Evolutionary conservation across 1,140 invertebrate genomes (phyloP).

Genomic region (Philotrypesis tridentata): DNA sequence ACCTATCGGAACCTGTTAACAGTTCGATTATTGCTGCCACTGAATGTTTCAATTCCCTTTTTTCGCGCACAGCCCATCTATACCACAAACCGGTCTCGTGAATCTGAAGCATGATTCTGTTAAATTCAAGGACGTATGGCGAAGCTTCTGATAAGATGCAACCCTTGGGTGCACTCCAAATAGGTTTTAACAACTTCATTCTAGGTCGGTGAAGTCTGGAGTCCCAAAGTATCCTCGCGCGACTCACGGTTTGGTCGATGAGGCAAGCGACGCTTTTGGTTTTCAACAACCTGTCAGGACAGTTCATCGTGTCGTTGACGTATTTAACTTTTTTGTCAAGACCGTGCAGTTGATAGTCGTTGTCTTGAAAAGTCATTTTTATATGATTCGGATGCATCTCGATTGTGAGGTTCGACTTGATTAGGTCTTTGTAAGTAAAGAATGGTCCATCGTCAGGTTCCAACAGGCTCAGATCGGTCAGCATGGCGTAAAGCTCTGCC

Average conservation of each 20-base stretch:
- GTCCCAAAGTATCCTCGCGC: not conserved
- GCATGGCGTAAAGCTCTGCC: not conserved
- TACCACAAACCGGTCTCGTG: not conserved
- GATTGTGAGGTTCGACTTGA: not conserved
- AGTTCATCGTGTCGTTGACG: not conserved
- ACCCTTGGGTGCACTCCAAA: constrained; percentile 27
- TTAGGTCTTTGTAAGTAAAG: not conserved
- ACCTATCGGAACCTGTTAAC: not conserved
- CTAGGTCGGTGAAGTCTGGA: not conserved
- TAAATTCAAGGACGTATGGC: constrained; percentile 5
- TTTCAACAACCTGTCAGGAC: not conserved
- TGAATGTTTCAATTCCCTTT: not conserved
- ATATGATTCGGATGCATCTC: not conserved
- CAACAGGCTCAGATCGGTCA: not conserved
- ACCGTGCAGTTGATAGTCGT: not conserved
- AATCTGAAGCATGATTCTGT: not conserved
- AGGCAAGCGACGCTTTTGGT: constrained; percentile 6
- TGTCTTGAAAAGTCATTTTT: constrained; percentile 7
- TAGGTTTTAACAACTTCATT: constrained; percentile 16
- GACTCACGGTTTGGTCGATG: not conserved
- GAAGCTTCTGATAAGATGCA: constrained; percentile 2
- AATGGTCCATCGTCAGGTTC: not conserved
- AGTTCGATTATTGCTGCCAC: not conserved
- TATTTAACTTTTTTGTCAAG: constrained; percentile 1
- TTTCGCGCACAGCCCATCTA: not conserved